Percentiles rank a stretch among this genome's conserved stretches.
phyloP scores from a whole-genome alignment of 2,888 invertebrate genomes.

The Pseudanteris insignis region DNA sequence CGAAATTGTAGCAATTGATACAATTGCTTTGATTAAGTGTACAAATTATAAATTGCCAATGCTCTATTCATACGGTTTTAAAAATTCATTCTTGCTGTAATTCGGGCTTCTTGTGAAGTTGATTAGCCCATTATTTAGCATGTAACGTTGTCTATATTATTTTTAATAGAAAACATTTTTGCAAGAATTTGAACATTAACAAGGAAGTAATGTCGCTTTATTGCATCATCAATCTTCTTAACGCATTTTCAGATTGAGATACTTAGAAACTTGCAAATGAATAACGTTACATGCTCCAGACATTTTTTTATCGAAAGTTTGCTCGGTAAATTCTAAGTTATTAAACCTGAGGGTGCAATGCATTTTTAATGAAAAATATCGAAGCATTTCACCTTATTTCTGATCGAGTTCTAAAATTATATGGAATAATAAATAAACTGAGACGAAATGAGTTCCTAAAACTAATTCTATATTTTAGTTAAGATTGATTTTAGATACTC shows the following conservation, averaged over 20 bases:
- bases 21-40: conserved; percentile 43
- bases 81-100: conserved; percentile 35
- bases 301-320: too few relatives aligned
- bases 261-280: neutral
- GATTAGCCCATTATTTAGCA: conserved; percentile 15
- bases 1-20: conserved; percentile 44
- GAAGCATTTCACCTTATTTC: conserved; percentile 10
- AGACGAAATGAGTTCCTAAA: conserved; percentile 24
- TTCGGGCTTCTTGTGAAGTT: conserved; percentile 26
- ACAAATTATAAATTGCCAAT: conserved; percentile 37
- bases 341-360: conserved; percentile 1
- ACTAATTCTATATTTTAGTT: conserved; percentile 26
- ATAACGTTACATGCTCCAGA: conserved; percentile 1
- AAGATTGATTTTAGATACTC: conserved; percentile 24
- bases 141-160: conserved; percentile 12
- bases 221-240: too few relatives aligned
- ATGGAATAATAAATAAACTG: conserved; percentile 43
- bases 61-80: conserved; percentile 26
- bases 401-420: conserved; percentile 19
- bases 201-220: too few relatives aligned
- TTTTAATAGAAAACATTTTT: conserved; percentile 23
- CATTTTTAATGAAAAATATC: conserved; percentile 2
- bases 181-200: conserved; percentile 1
- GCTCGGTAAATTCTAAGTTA: too few relatives aligned
- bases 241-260: too few relatives aligned